Evolutionary conservation across 2,888 invertebrate species (phyloP).

Genomic region (Chrysolina americana): DNA sequence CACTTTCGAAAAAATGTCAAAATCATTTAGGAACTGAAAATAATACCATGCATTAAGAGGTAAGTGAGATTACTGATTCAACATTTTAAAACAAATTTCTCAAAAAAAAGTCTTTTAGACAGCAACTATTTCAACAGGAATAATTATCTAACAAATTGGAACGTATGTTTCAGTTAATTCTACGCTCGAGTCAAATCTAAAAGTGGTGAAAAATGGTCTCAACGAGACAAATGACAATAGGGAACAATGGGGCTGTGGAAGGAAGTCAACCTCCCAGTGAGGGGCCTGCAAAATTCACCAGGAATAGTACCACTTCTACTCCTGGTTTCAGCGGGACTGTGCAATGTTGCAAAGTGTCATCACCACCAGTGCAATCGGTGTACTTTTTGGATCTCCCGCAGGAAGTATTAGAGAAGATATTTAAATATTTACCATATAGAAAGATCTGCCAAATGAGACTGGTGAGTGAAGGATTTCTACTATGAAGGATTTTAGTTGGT

Average conservation of each 20-base stretch:
- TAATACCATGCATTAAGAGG: conserved; percentile 44
- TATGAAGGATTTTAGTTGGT: no score
- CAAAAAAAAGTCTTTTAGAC: conserved; percentile 33
- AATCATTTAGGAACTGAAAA: conserved; percentile 37
- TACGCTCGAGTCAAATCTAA: conserved; percentile 19
- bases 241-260: conserved; percentile 66
- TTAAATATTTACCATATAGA: conserved; percentile 82
- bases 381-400: conserved; percentile 82
- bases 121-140: conserved; percentile 42
- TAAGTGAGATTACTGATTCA: conserved; percentile 32
- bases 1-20: conserved; percentile 34
- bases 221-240: conserved; percentile 72
- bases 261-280: conserved; percentile 56
- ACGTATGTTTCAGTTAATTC: conserved; percentile 30
- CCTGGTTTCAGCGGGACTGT: conserved; percentile 52
- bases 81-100: conserved; percentile 9
- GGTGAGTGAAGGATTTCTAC: conserved; percentile 73
- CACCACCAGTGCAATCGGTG: conserved; percentile 55
- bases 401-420: conserved; percentile 86
- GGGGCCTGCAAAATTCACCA: conserved; percentile 63
- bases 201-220: conserved; percentile 70
- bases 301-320: conserved; percentile 56
- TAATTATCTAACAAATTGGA: conserved; percentile 44
- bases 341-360: conserved; percentile 54
- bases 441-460: conserved; percentile 84